Conservation (phyloP, 2,797 vertebrate species). For the Phoeniculus purpureus region DNA sequence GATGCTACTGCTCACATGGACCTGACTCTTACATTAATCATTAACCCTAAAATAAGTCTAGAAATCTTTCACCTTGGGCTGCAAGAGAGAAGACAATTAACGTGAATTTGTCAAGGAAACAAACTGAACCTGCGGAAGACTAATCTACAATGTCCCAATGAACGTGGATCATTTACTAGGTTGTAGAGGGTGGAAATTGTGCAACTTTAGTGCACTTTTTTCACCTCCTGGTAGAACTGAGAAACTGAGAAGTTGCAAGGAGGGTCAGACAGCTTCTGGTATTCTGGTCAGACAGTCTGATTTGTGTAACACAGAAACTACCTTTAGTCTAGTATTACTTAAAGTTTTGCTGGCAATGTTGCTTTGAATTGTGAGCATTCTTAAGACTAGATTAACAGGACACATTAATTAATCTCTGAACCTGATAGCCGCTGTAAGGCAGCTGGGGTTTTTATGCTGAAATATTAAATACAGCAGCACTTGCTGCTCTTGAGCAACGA, state of each 20-base stretch:
- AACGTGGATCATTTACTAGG: accelerated
- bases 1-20: neutral
- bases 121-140: neutral
- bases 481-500: neutral
- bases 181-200: neutral
- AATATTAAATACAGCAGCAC: neutral
- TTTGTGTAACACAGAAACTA: neutral
- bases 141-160: neutral
- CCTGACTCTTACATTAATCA: neutral
- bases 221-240: neutral
- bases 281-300: neutral
- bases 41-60: neutral
- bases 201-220: neutral
- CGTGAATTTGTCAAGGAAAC: neutral
- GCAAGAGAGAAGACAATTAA: neutral
- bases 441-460: neutral
- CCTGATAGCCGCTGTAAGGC: neutral
- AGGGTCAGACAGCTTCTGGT: neutral
- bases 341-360: neutral
- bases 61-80: neutral
- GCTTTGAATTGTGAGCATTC: neutral
- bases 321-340: neutral
- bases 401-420: neutral
- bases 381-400: neutral
- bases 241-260: neutral